These are phyloP conservation scores for Amblyraja radiata DNA, from an alignment of 2,797 vertebrate species.

Conservation along the genomic window DNA sequence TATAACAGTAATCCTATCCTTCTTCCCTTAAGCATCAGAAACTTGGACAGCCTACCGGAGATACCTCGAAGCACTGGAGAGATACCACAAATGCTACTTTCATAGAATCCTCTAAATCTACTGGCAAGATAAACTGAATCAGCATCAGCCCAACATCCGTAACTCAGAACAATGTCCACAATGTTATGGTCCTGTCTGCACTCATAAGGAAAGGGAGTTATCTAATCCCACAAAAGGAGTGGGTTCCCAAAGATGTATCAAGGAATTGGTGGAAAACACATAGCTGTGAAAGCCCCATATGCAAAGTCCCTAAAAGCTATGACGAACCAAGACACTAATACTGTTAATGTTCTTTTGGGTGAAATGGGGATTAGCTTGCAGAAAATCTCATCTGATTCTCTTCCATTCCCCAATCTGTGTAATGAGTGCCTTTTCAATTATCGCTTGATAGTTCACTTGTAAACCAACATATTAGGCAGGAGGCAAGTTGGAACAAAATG, in stretches of 20 bases:
- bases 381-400: conserved; percentile 44
- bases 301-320: too few relatives aligned
- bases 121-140: too few relatives aligned
- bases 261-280: neutral
- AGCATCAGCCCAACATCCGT: too few relatives aligned
- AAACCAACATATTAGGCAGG: conserved; percentile 52
- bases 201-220: neutral
- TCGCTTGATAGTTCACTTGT: conserved; percentile 46
- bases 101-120: too few relatives aligned
- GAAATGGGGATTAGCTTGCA: neutral
- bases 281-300: neutral
- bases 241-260: neutral
- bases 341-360: too few relatives aligned
- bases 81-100: too few relatives aligned
- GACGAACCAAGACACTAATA: neutral
- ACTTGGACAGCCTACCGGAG: too few relatives aligned
- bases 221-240: neutral
- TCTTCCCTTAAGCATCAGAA: too few relatives aligned
- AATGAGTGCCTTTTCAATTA: conserved; percentile 49
- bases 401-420: conserved; percentile 49
- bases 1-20: too few relatives aligned
- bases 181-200: too few relatives aligned
- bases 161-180: too few relatives aligned
- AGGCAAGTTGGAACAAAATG: conserved; percentile 58
- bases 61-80: too few relatives aligned